Evolutionary conservation across 1,140 invertebrate genomes (phyloP).

Genomic region (Steinernema khuongi): DNA sequence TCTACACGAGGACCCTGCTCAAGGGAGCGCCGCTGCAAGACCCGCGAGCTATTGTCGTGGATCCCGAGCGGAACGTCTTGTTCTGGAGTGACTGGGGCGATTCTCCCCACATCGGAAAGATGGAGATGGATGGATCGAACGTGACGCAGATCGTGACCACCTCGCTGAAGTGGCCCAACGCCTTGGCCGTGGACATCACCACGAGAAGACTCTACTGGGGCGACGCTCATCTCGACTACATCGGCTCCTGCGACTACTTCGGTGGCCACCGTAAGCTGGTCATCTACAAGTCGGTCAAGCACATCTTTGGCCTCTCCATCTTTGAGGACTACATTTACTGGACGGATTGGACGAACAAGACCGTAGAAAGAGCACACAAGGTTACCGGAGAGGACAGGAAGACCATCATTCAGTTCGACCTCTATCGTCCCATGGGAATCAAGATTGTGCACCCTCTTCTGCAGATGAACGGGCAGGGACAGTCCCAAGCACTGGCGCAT

Average conservation of each 20-base stretch:
- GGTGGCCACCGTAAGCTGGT: slow-evolving; percentile 33
- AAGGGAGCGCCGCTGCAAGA: slow-evolving; percentile 63
- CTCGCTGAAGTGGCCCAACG: slow-evolving; percentile 64
- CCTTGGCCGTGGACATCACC: slow-evolving; percentile 63
- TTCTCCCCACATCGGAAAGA: slow-evolving; percentile 59
- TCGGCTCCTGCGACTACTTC: slow-evolving; percentile 59
- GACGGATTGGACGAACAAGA: slow-evolving; percentile 40
- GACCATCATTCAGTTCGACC: slow-evolving; percentile 20
- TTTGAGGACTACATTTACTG: slow-evolving; percentile 44
- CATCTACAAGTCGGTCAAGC: slow-evolving; percentile 21
- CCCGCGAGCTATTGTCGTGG: slow-evolving; percentile 69
- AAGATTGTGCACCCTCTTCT: slow-evolving; percentile 28
- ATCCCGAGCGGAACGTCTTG: slow-evolving; percentile 64
- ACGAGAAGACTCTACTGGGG: slow-evolving; percentile 51
- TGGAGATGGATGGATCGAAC: slow-evolving; percentile 64
- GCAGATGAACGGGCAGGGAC: slow-evolving; percentile 11
- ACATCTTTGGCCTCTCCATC: slow-evolving; percentile 37
- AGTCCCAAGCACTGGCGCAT: slow-evolving; percentile 20
- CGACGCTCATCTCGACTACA: slow-evolving; percentile 65
- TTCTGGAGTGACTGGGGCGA: slow-evolving; percentile 64
- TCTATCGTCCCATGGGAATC: slow-evolving; percentile 29
- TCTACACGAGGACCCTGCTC: slow-evolving; percentile 63
- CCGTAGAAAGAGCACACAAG: slow-evolving; percentile 32
- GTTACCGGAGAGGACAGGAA: slow-evolving; percentile 22
- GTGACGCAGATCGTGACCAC: slow-evolving; percentile 58